Conservation (phyloP, 2,113 vertebrate species). For the Chionodraco myersi region DNA sequence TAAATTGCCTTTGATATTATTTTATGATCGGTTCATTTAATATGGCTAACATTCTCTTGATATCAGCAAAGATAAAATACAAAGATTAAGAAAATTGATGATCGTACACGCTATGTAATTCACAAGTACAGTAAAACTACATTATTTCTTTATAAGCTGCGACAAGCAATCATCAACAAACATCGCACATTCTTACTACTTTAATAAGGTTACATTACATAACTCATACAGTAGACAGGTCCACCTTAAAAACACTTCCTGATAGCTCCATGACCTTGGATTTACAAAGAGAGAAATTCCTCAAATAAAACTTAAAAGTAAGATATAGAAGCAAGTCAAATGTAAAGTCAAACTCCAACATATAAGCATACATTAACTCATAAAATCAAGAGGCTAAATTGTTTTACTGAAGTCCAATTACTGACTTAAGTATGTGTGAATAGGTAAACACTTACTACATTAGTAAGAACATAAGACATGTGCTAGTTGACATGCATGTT, state of each 20-base stretch:
- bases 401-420: conserved; percentile 6
- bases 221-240: conserved; percentile 20
- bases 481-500: conserved; percentile 28
- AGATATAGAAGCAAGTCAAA: neutral
- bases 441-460: neutral
- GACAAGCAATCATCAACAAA: neutral
- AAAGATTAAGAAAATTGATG: neutral
- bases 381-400: neutral
- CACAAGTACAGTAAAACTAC: neutral
- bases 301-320: conserved; percentile 9
- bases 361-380: neutral
- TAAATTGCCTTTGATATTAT: neutral
- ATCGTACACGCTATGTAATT: neutral
- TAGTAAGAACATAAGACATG: too few species aligned
- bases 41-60: neutral
- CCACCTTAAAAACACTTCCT: conserved; percentile 19
- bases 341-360: neutral
- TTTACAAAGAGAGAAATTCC: neutral
- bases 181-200: conserved; percentile 37
- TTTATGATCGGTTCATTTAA: neutral
- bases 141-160: neutral
- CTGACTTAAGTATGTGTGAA: neutral
- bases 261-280: neutral
- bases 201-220: conserved; percentile 53
- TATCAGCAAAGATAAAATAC: neutral